These are phyloP conservation scores for mouse (Mus musculus) DNA, from an alignment of 2,113 vertebrate genomes.

Conservation along the genomic window GRCm39 chr12:106864501-106865000, in stretches of 20 bases:
- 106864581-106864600: not conserved
- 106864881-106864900: not conserved
- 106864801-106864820: fast-evolving
- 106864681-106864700: fast-evolving
- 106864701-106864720: not conserved
- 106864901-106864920: fast-evolving
- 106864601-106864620: fast-evolving
- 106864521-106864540: not conserved
- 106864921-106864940: fast-evolving
- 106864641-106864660: not conserved
- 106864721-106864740: fast-evolving
- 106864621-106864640: fast-evolving
- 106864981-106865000: not conserved
- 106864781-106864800: fast-evolving
- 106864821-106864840: not conserved
- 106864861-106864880: fast-evolving
- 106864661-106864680: not conserved
- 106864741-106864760: fast-evolving
- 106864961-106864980: fast-evolving
- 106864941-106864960: not conserved
- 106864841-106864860: fast-evolving
- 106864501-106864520: not conserved
- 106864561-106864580: not conserved
- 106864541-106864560: not conserved
- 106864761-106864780: fast-evolving